phyloP scores from a whole-genome alignment of 2,113 vertebrate genomes.

The Circaetus cinerascens region DNA sequence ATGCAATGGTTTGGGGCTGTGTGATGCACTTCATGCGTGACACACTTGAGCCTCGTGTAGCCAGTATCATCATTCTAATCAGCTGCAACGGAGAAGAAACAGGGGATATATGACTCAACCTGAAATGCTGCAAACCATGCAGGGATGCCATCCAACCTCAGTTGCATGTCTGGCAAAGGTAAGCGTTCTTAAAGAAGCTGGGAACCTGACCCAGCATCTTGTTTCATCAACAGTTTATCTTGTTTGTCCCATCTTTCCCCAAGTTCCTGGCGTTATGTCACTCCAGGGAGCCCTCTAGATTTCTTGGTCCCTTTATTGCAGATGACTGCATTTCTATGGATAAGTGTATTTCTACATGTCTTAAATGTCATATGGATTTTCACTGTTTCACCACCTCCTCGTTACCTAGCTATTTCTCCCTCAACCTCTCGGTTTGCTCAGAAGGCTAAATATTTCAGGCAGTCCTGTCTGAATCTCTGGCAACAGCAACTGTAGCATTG shows the following conservation, averaged over 20 bases:
- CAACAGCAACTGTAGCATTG: background rate
- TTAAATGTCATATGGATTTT: background rate
- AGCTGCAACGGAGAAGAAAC: background rate
- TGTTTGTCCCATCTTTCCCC: background rate
- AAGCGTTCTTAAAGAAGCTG: background rate
- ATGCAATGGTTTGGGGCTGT: background rate
- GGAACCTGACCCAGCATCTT: background rate
- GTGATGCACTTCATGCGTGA: background rate
- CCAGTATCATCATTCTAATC: background rate
- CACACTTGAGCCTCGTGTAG: background rate
- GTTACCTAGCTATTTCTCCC: background rate
- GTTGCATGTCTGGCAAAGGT: background rate
- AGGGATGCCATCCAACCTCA: background rate
- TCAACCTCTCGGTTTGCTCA: background rate
- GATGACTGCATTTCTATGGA: background rate
- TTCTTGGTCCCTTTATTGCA: background rate
- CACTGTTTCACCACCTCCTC: background rate
- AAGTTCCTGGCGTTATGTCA: background rate
- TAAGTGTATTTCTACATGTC: background rate
- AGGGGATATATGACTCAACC: background rate
- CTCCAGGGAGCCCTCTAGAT: background rate
- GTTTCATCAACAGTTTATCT: background rate
- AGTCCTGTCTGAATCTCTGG: background rate
- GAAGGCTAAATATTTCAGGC: background rate
- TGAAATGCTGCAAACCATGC: background rate